Evolutionary conservation across 35 echinoderm and acorn worm species (phyloP), one percentile per base, ranked within the genome.

Genomic region (Lytechinus pictus): DNA sequence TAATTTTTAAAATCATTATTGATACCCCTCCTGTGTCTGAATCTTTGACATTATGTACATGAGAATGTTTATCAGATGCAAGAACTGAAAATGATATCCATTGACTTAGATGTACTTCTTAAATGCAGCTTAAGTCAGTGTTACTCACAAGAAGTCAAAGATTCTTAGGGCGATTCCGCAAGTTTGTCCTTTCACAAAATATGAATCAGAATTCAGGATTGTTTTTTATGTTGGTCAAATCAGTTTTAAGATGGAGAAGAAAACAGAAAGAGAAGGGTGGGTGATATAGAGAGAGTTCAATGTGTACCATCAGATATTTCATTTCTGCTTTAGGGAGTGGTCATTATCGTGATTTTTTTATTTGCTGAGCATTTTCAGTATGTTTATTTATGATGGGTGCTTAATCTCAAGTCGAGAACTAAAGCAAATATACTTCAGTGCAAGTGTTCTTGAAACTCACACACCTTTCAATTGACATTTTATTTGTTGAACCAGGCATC

Each of bases 311-410:
- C 5, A 24, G n/a, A 79, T 79, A 79, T n/a, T 79, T 79, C 19
- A 79, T 79, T 24, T 58, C n/a, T 79, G 66, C 21, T 79, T 79
- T 44, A 24, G 66, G 66, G 66, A 79, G 66, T 79, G 66, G 66
- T 24, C 66, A n/a, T 79, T 79, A 79, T 79, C 3, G 8, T 79
- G 66, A 24, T 79, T 79, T 58, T 24, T 7, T 3, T 79, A 79
- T 79, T 79, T 79, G 66, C 8, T 24, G 4, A 79, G 66, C 66
- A 79, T 79, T 79, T 79, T 79, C 21, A 24, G 0, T 79, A 24
- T n/a, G 21, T 79, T 79, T 79, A 79, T n/a, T 79, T 79, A 79
- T 79, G 66, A 79, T 79, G 66, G 66, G 66, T 79, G 66, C 19
- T 79, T 4, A 24, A 4, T n/a, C 66, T 79, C 66, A 79, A 79